Evolutionary conservation across 2,888 invertebrate species (phyloP).

Genomic region (Hydroisotoma schaefferi): DNA sequence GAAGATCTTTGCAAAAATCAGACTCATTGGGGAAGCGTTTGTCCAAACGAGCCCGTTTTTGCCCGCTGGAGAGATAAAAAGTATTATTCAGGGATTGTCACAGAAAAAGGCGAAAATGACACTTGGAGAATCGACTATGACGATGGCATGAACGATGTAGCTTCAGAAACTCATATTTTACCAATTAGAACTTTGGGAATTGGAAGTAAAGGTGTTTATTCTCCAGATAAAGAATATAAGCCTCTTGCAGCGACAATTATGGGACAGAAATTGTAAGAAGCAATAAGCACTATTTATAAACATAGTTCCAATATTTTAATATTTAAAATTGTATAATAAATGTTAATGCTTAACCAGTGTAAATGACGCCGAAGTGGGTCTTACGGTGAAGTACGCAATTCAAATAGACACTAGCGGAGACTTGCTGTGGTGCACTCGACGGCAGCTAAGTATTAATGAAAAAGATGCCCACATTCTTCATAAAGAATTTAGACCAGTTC

Average conservation of each 20-base stretch:
- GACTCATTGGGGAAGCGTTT: constrained; percentile 30
- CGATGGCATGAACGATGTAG: constrained; percentile 54
- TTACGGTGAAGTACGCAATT: constrained; percentile 36
- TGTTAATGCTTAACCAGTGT: constrained; percentile 14
- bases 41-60: constrained; percentile 53
- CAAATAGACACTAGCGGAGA: constrained; percentile 18
- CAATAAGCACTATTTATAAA: background rate
- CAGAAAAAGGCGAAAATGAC: constrained; percentile 57
- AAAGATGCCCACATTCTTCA: constrained; percentile 40
- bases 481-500: constrained; percentile 25
- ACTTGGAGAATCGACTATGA: constrained; percentile 64
- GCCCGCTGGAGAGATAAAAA: constrained; percentile 68
- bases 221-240: constrained; percentile 39
- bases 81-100: constrained; percentile 64
- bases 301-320: background rate
- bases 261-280: constrained; percentile 46
- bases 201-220: constrained; percentile 38
- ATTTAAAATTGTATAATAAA: background rate
- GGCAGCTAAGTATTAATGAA: constrained; percentile 43
- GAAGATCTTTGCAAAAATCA: constrained; percentile 6
- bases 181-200: constrained; percentile 43
- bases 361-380: constrained; percentile 15
- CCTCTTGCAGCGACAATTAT: constrained; percentile 34
- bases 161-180: constrained; percentile 44
- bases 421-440: constrained; percentile 37